These are phyloP conservation scores for Dissostichus mawsoni DNA, from an alignment of 2,113 vertebrate genomes.

Conservation along the genomic window DNA sequence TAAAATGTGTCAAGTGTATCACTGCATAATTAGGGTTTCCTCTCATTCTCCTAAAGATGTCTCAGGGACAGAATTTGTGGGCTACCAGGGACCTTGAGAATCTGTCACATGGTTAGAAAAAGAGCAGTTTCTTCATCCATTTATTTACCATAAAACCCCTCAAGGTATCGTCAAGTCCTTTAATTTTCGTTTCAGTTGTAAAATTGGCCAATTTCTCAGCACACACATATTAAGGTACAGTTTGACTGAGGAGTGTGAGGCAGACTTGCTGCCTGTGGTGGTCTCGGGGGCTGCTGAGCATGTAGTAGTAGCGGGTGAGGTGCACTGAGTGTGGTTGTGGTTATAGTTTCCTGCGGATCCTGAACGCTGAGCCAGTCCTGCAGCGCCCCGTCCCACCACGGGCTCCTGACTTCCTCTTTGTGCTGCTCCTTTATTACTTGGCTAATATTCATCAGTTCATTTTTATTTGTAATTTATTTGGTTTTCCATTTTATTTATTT, in stretches of 20 bases:
- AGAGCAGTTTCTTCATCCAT: slow-evolving; percentile 46
- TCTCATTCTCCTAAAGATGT: slow-evolving; percentile 60
- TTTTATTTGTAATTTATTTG: slow-evolving; percentile 75
- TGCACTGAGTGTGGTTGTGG: slow-evolving; percentile 79
- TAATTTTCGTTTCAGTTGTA: slow-evolving; percentile 33
- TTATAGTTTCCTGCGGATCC: slow-evolving; percentile 86
- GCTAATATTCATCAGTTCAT: slow-evolving; percentile 63
- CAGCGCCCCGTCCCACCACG: slow-evolving; percentile 64
- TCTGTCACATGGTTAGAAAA: slow-evolving; percentile 59
- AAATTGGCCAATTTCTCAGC: slow-evolving; percentile 24
- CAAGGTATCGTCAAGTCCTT: slow-evolving; percentile 7
- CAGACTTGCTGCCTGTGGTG: slow-evolving; percentile 47
- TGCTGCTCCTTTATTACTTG: slow-evolving; percentile 64
- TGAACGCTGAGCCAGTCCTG: slow-evolving; percentile 87
- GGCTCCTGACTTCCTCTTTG: slow-evolving; percentile 55
- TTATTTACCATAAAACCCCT: slow-evolving; percentile 40
- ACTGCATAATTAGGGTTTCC: slow-evolving; percentile 65
- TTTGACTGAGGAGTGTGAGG: slow-evolving; percentile 62
- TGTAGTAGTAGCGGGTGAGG: slow-evolving; percentile 72
- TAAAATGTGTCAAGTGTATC: slow-evolving; percentile 71
- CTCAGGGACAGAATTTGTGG: slow-evolving; percentile 79
- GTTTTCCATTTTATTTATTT: slow-evolving; percentile 77
- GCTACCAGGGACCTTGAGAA: slow-evolving; percentile 79
- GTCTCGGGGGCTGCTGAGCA: slow-evolving; percentile 67
- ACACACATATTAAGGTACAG: slow-evolving; percentile 62